phyloP scores from a whole-genome alignment of 2,113 vertebrate species.

The Mustela lutreola region DNA sequence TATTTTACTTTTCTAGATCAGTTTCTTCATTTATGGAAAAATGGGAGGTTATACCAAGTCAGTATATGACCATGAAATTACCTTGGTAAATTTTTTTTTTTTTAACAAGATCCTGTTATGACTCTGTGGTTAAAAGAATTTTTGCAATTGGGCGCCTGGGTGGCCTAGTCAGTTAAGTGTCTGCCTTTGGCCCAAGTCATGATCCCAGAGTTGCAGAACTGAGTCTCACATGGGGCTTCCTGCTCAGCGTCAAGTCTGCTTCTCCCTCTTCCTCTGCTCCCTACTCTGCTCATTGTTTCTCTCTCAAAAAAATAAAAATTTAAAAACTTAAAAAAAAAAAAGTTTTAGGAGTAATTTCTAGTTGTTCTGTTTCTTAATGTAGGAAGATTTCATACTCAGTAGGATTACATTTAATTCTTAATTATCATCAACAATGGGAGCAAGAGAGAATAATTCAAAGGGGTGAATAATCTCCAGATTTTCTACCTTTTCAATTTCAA shows the following conservation, averaged over 20 bases:
- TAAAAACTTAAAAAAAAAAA: background rate
- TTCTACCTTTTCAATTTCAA: background rate
- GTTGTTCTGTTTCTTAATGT: background rate
- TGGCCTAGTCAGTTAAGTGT: too few species aligned
- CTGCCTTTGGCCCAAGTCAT: too few species aligned
- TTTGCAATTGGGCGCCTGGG: too few species aligned
- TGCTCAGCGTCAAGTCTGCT: too few species aligned
- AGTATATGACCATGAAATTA: background rate
- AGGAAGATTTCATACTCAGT: slow-evolving; percentile 5
- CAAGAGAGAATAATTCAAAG: background rate
- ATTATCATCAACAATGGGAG: background rate
- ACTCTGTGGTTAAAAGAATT: background rate
- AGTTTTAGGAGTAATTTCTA: slow-evolving; percentile 41
- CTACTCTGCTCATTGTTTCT: too few species aligned
- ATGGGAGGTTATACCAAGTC: background rate
- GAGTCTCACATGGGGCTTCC: too few species aligned
- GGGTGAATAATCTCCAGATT: background rate
- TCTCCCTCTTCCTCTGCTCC: too few species aligned
- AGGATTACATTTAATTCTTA: slow-evolving; percentile 42
- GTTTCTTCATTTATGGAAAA: background rate
- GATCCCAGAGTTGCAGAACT: too few species aligned
- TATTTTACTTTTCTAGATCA: slow-evolving; percentile 10
- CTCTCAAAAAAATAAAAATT: too few species aligned
- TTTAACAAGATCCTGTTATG: background rate
- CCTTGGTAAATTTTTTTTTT: background rate